Evolutionary conservation across 2,113 vertebrate species (phyloP).

Genomic region (Notarius lentiginosus): DNA sequence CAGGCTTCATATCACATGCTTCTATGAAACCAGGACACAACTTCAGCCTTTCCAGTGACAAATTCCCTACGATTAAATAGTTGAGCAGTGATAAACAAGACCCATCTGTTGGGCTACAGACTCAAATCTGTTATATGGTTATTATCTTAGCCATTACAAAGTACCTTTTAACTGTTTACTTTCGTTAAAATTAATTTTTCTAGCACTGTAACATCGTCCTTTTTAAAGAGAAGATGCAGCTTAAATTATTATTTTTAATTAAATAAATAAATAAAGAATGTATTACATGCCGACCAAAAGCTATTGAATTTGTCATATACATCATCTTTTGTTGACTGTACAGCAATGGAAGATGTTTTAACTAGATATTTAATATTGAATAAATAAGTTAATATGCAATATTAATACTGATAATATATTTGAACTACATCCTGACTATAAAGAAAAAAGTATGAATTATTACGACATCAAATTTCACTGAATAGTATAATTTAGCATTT

Average conservation of each 20-base stretch:
- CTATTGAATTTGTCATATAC: not conserved
- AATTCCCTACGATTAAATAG: conserved; percentile 36
- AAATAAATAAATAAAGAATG: not conserved
- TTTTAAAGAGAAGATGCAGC: not conserved
- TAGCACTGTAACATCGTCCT: not conserved
- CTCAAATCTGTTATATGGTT: not conserved
- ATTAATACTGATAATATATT: not conserved
- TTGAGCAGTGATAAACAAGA: conserved; percentile 61
- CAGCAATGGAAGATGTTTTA: not conserved
- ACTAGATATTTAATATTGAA: not conserved
- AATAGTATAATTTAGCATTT: not conserved
- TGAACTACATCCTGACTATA: not conserved
- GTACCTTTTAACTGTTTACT: not conserved
- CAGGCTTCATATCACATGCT: conserved; percentile 62
- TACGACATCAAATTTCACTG: not conserved
- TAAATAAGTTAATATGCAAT: no score
- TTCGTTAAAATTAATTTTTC: not conserved
- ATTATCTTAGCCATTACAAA: not conserved
- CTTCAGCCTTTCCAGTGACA: conserved; percentile 36
- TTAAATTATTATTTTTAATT: not conserved
- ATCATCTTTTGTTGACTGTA: not conserved
- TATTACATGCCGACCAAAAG: not conserved
- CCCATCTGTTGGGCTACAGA: conserved; percentile 56
- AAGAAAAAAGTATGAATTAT: not conserved
- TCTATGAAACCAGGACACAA: conserved; percentile 45